Evolutionary conservation across 2,888 invertebrate species (phyloP).

Genomic region (Tholera decimalis): DNA sequence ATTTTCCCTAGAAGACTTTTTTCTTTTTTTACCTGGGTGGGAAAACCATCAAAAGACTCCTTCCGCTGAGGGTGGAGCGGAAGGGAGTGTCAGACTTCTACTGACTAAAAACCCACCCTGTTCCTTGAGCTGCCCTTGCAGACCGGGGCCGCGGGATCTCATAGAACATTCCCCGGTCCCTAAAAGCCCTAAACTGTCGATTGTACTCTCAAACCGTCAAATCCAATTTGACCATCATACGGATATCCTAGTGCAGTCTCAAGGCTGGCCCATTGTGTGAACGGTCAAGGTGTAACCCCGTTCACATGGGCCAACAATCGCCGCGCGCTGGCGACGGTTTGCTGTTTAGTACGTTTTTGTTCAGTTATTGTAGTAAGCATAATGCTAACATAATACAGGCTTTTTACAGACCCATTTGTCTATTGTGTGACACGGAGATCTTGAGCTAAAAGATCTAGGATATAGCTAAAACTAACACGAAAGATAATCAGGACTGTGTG

Average conservation of each 20-base stretch:
- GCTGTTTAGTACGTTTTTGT: conserved; percentile 42
- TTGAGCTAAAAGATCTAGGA: conserved; percentile 36
- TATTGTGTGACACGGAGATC: conserved; percentile 42
- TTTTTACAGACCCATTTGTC: conserved; percentile 39
- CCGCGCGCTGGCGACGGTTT: conserved; percentile 50
- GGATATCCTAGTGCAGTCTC: conserved; percentile 67
- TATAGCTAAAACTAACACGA: conserved; percentile 30
- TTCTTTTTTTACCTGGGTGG: too few species aligned
- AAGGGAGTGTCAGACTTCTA: too few species aligned
- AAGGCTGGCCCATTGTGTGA: conserved; percentile 54
- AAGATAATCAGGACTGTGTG: conserved; percentile 20
- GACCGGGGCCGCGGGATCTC: too few species aligned
- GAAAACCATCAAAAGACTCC: too few species aligned
- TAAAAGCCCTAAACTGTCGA: not conserved
- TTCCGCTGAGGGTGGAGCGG: too few species aligned
- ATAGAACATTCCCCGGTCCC: too few species aligned
- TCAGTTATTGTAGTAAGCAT: conserved; percentile 57
- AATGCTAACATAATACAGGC: conserved; percentile 50
- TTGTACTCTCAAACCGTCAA: conserved; percentile 30
- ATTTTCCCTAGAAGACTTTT: too few species aligned
- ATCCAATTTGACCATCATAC: conserved; percentile 39
- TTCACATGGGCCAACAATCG: conserved; percentile 77
- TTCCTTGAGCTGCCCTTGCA: too few species aligned
- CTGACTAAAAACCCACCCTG: too few species aligned
- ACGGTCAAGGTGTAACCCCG: conserved; percentile 79